These are phyloP conservation scores for Catocala sponsa DNA, from an alignment of 2,888 invertebrate species.

Conservation along the genomic window DNA sequence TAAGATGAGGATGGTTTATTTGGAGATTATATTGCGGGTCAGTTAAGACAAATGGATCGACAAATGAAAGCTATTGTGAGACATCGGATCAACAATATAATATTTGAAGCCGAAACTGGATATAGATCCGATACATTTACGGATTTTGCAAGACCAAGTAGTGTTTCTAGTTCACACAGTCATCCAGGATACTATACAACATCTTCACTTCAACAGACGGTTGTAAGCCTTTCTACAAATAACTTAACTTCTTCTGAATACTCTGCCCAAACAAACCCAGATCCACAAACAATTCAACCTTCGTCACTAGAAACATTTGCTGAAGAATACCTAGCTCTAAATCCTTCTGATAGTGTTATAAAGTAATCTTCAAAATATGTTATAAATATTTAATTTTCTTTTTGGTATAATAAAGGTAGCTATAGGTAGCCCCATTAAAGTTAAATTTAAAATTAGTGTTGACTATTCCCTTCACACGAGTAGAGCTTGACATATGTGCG, in stretches of 20 bases:
- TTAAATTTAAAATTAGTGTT: no score
- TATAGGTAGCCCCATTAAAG: not conserved
- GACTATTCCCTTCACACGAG: no score
- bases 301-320: slow-evolving; percentile 21
- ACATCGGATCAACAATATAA: not conserved
- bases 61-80: not conserved
- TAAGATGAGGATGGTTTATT: slow-evolving; percentile 40
- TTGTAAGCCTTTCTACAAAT: slow-evolving; percentile 15
- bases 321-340: slow-evolving; percentile 21
- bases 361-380: slow-evolving; percentile 15
- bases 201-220: no score
- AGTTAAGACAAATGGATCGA: not conserved
- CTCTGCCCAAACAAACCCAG: not conserved
- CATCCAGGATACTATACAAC: slow-evolving; percentile 28
- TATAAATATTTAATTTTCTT: slow-evolving; percentile 16
- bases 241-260: slow-evolving; percentile 18
- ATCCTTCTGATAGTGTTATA: slow-evolving; percentile 4
- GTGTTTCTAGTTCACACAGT: slow-evolving; percentile 7
- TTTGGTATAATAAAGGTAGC: slow-evolving; percentile 8
- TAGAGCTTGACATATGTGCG: no score
- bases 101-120: slow-evolving; percentile 2
- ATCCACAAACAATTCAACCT: not conserved
- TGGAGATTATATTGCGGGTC: slow-evolving; percentile 6
- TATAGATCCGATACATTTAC: not conserved
- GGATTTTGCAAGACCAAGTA: not conserved